phyloP scores from a whole-genome alignment of 2,797 vertebrate species.

The Champsocephalus gunnari region DNA sequence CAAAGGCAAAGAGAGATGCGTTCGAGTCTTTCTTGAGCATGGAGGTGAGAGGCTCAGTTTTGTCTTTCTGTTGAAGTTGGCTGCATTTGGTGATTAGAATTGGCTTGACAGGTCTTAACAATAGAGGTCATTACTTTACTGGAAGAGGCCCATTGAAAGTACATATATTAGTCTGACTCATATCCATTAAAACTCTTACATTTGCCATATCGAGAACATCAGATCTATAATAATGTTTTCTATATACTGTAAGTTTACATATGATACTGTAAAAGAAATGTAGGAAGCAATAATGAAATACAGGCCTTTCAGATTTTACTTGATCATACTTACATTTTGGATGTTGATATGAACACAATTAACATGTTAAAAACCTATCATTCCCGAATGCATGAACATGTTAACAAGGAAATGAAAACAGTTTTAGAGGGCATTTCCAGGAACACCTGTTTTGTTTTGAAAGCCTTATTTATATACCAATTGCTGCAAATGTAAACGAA shows the following conservation, averaged over 20 bases:
- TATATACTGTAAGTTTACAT: background rate
- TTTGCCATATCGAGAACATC: background rate
- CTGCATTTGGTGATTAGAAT: background rate
- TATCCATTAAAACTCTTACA: background rate
- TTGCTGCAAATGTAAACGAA: too few relatives aligned
- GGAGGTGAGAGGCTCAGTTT: slow-evolving; percentile 88
- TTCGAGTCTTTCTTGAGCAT: slow-evolving; percentile 97
- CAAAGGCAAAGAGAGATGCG: slow-evolving; percentile 96
- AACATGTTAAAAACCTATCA: too few relatives aligned
- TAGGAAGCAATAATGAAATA: too few relatives aligned
- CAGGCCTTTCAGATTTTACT: too few relatives aligned
- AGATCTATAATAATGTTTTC: background rate
- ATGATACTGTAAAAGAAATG: background rate
- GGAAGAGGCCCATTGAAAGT: background rate
- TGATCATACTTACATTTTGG: too few relatives aligned
- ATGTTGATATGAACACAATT: too few relatives aligned
- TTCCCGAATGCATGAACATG: too few relatives aligned
- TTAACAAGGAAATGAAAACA: too few relatives aligned
- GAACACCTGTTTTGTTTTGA: too few relatives aligned
- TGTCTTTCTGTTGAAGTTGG: background rate
- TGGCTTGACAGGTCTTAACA: slow-evolving; percentile 15
- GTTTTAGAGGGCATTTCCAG: too few relatives aligned
- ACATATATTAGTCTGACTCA: background rate
- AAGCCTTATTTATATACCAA: too few relatives aligned
- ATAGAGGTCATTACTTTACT: slow-evolving; percentile 59